phyloP scores from a whole-genome alignment of 2,113 vertebrate genomes.

The Crotophaga sulcirostris region DNA sequence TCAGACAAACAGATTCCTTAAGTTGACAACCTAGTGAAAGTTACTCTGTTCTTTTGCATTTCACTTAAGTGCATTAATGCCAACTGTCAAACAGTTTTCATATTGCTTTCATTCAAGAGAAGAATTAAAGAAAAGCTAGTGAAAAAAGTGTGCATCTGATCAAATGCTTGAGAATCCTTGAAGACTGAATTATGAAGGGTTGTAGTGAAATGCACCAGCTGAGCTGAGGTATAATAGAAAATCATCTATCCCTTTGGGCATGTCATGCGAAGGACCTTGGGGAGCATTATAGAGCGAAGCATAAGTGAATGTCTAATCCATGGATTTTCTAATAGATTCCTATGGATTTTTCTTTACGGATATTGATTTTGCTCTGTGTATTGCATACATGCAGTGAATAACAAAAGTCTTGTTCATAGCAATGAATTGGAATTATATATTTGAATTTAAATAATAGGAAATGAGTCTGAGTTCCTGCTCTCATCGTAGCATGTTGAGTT shows the following conservation, averaged over 20 bases:
- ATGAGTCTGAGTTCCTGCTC: not conserved
- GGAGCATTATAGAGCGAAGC: not conserved
- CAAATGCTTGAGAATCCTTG: not conserved
- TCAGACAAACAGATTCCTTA: not conserved
- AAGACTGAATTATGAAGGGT: not conserved
- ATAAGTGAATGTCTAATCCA: not conserved
- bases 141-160: not conserved
- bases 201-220: not conserved
- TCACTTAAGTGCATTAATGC: not conserved
- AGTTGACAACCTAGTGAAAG: not conserved
- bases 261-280: not conserved
- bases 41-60: not conserved
- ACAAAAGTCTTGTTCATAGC: not conserved
- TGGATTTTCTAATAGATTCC: not conserved
- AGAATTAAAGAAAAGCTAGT: not conserved
- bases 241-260: not conserved
- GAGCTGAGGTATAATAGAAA: not conserved
- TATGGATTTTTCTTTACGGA: not conserved
- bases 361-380: not conserved
- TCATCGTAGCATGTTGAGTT: not conserved
- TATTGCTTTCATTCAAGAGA: not conserved
- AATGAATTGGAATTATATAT: not conserved
- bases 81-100: not conserved
- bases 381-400: not conserved
- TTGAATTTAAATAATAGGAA: not conserved